phyloP scores from a whole-genome alignment of 2,113 vertebrate species.

The Osmerus eperlanus region DNA sequence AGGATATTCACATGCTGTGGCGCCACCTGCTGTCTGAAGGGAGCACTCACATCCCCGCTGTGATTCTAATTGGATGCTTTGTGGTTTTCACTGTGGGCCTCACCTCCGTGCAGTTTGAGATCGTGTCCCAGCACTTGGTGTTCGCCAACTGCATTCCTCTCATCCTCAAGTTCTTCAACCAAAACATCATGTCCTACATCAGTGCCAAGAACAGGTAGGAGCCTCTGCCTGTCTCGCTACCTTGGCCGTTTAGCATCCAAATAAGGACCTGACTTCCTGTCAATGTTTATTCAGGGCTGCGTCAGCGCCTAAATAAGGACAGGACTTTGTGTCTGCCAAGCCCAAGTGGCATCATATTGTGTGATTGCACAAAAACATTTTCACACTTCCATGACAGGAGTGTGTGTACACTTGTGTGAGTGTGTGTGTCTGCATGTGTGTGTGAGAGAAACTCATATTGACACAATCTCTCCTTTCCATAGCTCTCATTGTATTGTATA shows the following conservation, averaged over 20 bases:
- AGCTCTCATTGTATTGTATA: too few species aligned
- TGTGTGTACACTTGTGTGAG: background rate
- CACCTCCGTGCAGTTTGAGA: constrained; percentile 84
- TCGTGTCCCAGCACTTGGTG: constrained; percentile 93
- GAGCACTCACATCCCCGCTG: constrained; percentile 2
- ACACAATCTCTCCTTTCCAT: too few species aligned
- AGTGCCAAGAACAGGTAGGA: constrained; percentile 93
- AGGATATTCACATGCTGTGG: background rate
- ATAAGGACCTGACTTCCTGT: background rate
- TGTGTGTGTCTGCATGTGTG: background rate
- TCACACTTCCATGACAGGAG: background rate
- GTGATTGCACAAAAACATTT: background rate
- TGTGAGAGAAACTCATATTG: background rate
- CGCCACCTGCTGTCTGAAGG: constrained; percentile 51
- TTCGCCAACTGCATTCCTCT: constrained; percentile 98
- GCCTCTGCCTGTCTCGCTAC: background rate
- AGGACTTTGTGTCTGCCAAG: background rate
- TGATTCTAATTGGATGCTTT: background rate
- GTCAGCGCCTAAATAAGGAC: too few species aligned
- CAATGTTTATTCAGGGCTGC: background rate
- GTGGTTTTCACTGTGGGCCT: background rate
- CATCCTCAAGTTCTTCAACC: constrained; percentile 99
- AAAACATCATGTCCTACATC: constrained; percentile 98
- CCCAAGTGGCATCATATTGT: background rate
- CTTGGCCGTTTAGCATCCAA: background rate